Evolutionary conservation across 1,140 invertebrate species (phyloP), one percentile per base, ranked within the genome.

Genomic region (Bombus sylvicola): DNA sequence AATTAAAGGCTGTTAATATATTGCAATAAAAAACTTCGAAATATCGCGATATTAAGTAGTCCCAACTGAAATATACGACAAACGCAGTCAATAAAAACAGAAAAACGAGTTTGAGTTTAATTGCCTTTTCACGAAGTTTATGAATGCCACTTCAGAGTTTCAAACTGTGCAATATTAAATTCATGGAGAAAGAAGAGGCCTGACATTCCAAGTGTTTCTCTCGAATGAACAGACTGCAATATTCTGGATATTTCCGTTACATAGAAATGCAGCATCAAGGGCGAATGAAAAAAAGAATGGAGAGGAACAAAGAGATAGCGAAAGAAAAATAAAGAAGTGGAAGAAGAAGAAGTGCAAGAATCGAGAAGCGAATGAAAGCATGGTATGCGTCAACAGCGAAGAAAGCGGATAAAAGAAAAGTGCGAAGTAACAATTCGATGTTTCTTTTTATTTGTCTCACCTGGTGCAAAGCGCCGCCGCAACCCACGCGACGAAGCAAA

Each of bases 401-500:
- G 39, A 86, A 89, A 77, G 43, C 22, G 53, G 37, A 22, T 28
- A 39, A 72, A 34, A 18, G 28, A 47, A 47, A 47, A 37, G 15
- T 47, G 43, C 3, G 68, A 78, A n/a, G 4, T 34, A 31, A 73
- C 62, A 31, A 28, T 18, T 31, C n/a, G 10, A 22, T 15, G 76
- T 81, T 79, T 28, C 28, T 9, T 28, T 81, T 57, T 28, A 28
- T 72, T 68, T 72, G 86, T 59, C 66, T 95, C 96, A 98, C 98
- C 98, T 98, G 83, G 98, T 98, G 91, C 98, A 98, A 22, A 98
- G 92, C 5, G 97, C 97, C 2, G 98, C 98, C 62, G 98, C 96
- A 90, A 97, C 95, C 98, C 98, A 99, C 34, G 98, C 97, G 57
- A 97, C 93, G 1, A 97, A 95, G 91, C 98, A 98, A 75, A 99